These are phyloP conservation scores for Trichogramma pretiosum DNA, from an alignment of 1,140 invertebrate genomes.

Conservation along the genomic window DNA sequence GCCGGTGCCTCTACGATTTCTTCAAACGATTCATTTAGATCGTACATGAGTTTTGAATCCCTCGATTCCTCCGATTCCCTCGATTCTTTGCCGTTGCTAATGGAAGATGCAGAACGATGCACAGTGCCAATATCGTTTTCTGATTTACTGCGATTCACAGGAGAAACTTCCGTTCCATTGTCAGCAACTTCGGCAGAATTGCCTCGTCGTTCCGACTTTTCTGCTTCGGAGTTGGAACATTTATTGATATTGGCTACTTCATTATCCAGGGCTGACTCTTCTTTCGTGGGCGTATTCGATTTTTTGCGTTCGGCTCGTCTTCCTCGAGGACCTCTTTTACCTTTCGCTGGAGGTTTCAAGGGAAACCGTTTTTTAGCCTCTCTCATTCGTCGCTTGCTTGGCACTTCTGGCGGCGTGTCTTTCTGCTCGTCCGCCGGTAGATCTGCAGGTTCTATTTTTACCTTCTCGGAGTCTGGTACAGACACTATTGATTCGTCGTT, in stretches of 20 bases:
- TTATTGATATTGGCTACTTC: conserved; percentile 43
- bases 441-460: conserved; percentile 5
- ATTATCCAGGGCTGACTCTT: conserved; percentile 40
- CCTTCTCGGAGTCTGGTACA: no score
- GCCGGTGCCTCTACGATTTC: conserved; percentile 45
- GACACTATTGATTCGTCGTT: conserved; percentile 1
- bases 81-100: no score
- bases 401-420: conserved; percentile 24
- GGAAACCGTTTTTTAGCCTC: conserved; percentile 35
- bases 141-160: conserved; percentile 40
- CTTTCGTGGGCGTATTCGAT: conserved; percentile 39
- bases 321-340: conserved; percentile 30
- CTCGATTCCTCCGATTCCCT: no score
- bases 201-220: no score
- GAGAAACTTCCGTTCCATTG: no score
- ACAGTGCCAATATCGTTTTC: no score
- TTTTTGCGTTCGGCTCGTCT: conserved; percentile 29
- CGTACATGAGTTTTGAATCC: no score
- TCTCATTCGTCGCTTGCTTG: conserved; percentile 30
- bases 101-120: no score
- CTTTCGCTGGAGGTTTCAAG: conserved; percentile 19
- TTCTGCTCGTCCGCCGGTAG: no score
- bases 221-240: no score
- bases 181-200: no score
- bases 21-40: no score